Conservation (phyloP, 2,888 invertebrate species). For the Apotomis betuletana region DNA sequence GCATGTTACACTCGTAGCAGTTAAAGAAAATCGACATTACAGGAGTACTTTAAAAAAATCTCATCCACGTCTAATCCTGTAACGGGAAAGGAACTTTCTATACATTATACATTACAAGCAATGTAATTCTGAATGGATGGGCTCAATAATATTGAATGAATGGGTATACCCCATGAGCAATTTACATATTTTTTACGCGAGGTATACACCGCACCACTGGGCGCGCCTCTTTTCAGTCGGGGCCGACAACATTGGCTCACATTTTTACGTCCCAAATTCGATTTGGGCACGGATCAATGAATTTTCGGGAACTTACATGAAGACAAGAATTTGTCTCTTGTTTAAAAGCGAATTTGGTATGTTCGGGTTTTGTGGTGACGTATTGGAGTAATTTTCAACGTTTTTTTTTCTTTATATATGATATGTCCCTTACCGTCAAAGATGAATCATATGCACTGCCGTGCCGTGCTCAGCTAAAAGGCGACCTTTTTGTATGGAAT, state of each 20-base stretch:
- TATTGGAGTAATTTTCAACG: too few species aligned
- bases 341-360: neutral
- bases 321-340: conserved; percentile 16
- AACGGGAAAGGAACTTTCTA: neutral
- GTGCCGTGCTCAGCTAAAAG: too few species aligned
- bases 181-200: conserved; percentile 36
- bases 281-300: conserved; percentile 31
- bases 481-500: too few species aligned
- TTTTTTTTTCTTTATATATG: too few species aligned
- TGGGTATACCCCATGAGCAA: conserved; percentile 17
- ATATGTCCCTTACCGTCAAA: too few species aligned
- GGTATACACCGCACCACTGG: conserved; percentile 14
- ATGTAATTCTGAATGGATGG: conserved; percentile 29
- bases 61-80: too few species aligned
- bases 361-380: neutral
- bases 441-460: too few species aligned
- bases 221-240: conserved; percentile 28
- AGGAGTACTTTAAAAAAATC: too few species aligned
- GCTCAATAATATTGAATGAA: conserved; percentile 28
- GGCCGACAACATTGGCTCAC: conserved; percentile 33
- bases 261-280: conserved; percentile 34
- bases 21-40: too few species aligned
- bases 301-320: conserved; percentile 22
- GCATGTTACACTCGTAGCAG: too few species aligned
- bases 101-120: conserved; percentile 3